Conservation (phyloP, 1,140 invertebrate genomes). For the Drosophila obscura region DNA sequence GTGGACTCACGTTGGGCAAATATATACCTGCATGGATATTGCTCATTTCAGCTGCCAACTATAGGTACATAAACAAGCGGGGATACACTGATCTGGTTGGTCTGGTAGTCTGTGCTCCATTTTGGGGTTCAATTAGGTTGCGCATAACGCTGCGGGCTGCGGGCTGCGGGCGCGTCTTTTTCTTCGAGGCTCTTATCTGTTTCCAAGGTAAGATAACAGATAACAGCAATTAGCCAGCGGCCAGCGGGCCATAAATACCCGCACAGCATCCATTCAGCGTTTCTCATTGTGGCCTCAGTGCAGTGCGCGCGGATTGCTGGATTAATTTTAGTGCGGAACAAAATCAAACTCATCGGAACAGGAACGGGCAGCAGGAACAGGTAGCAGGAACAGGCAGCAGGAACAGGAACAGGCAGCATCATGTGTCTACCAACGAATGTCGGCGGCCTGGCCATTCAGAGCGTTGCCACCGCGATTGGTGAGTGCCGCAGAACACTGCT, state of each 20-base stretch:
- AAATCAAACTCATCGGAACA: not conserved
- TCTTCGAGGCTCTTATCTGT: constrained; percentile 24
- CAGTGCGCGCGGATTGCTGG: constrained; percentile 1
- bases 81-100: constrained; percentile 17
- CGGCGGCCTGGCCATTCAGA: constrained; percentile 62
- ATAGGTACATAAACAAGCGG: constrained; percentile 33
- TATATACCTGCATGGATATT: constrained; percentile 50
- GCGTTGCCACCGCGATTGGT: constrained; percentile 64
- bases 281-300: constrained; percentile 49
- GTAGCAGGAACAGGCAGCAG: too few species aligned
- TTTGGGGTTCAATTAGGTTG: constrained; percentile 40
- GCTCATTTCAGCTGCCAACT: constrained; percentile 48
- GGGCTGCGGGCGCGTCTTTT: constrained; percentile 2
- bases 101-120: too few species aligned
- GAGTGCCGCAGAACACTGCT: constrained; percentile 3
- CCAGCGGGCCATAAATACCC: constrained; percentile 54
- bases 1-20: constrained; percentile 78
- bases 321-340: not conserved
- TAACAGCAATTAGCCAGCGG: not conserved
- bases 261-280: constrained; percentile 31
- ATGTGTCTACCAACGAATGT: constrained; percentile 71
- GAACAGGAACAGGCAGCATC: too few species aligned
- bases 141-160: constrained; percentile 48
- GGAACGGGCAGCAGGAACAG: not conserved
- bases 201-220: constrained; percentile 40